Percentiles rank a stretch among this genome's conserved stretches.
Evolutionary conservation across 2,888 invertebrate genomes (phyloP).

Genomic region (Malthinus flaveolus): DNA sequence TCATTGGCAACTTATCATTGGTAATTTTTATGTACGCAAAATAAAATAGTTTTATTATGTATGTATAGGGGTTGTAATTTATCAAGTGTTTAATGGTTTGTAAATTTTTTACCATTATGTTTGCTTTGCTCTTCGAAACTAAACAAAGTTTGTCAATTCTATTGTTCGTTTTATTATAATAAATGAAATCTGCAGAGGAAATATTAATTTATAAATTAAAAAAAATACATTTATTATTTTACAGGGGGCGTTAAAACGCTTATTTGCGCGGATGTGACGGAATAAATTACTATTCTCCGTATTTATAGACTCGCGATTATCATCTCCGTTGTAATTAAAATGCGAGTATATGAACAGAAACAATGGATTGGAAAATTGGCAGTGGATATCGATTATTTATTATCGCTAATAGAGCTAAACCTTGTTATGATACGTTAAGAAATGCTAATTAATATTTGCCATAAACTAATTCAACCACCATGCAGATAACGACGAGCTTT

Average conservation of each 20-base stretch:
- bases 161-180: neutral
- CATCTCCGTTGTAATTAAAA: constrained; percentile 10
- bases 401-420: constrained; percentile 20
- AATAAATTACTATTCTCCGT: no score
- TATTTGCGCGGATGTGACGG: no score
- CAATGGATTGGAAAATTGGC: constrained; percentile 15
- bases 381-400: constrained; percentile 17
- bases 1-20: constrained; percentile 42
- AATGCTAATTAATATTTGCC: constrained; percentile 27
- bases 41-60: constrained; percentile 36
- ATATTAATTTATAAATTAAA: no score
- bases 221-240: no score
- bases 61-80: constrained; percentile 54
- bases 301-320: no score
- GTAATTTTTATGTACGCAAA: constrained; percentile 45
- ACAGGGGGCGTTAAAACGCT: no score
- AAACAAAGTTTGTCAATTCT: constrained; percentile 3
- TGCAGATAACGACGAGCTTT: constrained; percentile 30
- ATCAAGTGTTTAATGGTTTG: constrained; percentile 65
- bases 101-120: constrained; percentile 46
- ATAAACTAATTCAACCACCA: constrained; percentile 24
- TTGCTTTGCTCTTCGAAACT: constrained; percentile 7
- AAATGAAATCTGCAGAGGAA: no score
- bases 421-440: constrained; percentile 20
- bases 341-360: constrained; percentile 9